phyloP scores from a whole-genome alignment of 2,113 vertebrate species.

The Salvelinus namaycush region DNA sequence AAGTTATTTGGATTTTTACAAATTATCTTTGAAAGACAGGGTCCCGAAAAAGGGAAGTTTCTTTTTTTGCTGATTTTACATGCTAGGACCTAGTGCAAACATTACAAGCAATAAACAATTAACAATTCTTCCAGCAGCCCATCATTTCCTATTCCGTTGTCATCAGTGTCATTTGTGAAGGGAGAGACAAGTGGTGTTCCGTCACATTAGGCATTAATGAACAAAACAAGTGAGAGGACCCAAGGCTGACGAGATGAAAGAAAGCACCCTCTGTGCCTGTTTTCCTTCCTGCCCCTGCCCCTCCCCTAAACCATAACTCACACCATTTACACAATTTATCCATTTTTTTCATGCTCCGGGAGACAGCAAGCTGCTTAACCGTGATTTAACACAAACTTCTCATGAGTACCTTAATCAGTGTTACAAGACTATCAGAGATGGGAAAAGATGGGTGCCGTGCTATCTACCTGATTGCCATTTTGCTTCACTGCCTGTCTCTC shows the following conservation, averaged over 20 bases:
- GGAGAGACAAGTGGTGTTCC: slow-evolving; percentile 38
- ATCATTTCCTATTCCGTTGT: slow-evolving; percentile 18
- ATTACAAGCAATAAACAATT: slow-evolving; percentile 17
- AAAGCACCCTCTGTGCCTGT: not conserved
- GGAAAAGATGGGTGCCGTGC: not conserved
- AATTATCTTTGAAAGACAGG: no score
- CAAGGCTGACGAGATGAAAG: slow-evolving; percentile 5
- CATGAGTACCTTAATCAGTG: not conserved
- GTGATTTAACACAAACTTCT: not conserved
- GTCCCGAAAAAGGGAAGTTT: no score
- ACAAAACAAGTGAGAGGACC: slow-evolving; percentile 28
- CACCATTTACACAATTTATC: slow-evolving; percentile 9
- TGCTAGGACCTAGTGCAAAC: slow-evolving; percentile 9
- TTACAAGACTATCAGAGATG: no score
- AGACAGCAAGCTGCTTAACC: slow-evolving; percentile 10
- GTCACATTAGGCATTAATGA: slow-evolving; percentile 36
- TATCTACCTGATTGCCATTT: not conserved
- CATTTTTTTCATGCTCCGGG: slow-evolving; percentile 11
- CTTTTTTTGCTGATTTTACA: not conserved
- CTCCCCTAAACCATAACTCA: not conserved
- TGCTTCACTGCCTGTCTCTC: not conserved
- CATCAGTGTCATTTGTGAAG: slow-evolving; percentile 8
- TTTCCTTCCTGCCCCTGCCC: not conserved
- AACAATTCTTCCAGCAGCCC: not conserved
- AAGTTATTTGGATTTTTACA: no score